A percentile compares a stretch with the other conserved stretches of the same genome.
These are phyloP conservation scores for Lontra canadensis DNA, from an alignment of 2,113 vertebrate genomes.

Conservation along the genomic window DNA sequence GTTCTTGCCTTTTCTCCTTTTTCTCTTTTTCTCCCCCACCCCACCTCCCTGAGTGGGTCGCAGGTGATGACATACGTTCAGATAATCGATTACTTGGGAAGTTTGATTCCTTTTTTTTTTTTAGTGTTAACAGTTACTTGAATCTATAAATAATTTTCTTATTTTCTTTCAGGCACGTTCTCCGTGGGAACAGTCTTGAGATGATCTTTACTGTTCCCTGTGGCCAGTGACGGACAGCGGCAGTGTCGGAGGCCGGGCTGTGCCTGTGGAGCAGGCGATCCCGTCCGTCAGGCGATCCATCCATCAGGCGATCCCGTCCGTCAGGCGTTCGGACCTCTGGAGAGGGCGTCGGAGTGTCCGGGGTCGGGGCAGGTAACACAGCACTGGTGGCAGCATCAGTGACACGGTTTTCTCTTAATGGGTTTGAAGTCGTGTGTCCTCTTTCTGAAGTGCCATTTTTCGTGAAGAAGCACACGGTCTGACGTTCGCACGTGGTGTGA, in stretches of 20 bases:
- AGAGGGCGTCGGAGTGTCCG: constrained; percentile 53
- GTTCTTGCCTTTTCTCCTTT: neutral
- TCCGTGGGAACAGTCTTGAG: constrained; percentile 20
- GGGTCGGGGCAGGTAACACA: constrained; percentile 81
- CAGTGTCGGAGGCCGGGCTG: neutral
- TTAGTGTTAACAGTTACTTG: neutral
- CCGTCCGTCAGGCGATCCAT: constrained; percentile 66
- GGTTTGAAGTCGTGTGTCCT: neutral
- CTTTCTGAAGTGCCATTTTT: neutral
- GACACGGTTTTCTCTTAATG: neutral
- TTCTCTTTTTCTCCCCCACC: too few relatives aligned
- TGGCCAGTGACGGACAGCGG: neutral
- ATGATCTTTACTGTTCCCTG: constrained; percentile 24
- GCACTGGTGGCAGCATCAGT: neutral
- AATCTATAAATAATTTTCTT: neutral
- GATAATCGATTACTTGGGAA: neutral
- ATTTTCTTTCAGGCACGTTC: constrained; percentile 61
- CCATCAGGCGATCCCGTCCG: too few relatives aligned
- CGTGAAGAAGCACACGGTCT: neutral
- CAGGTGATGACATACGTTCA: neutral
- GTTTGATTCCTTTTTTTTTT: neutral
- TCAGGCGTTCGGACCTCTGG: constrained; percentile 51
- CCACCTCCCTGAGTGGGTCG: neutral
- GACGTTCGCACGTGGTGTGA: too few relatives aligned
- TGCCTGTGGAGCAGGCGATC: constrained; percentile 64